Base-by-base conservation (phyloP, 1,140 invertebrate species). In the Drosophila erecta region DNA sequence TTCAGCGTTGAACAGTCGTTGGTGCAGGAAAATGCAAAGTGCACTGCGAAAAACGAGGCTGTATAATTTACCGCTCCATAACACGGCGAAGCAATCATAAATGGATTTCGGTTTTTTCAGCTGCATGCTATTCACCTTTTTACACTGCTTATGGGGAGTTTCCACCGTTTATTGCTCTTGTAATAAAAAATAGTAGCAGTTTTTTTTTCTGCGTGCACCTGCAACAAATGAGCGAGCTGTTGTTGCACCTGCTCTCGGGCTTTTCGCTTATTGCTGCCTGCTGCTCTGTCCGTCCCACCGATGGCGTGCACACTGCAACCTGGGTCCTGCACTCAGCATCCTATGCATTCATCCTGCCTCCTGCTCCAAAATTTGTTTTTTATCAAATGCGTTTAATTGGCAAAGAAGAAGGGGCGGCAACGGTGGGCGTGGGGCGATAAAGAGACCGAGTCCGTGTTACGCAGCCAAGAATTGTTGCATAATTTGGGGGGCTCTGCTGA, bases 321-420 rank as follows among this genome's bases (percentile, higher is more conserved):
- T 53, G 75, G 55, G 55, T 49, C 30, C 57, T 49, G 35, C 41
- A 62, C 33, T 17, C 54, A 27, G 33, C 35, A 38, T 70, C 64
- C 66, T 41, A 10, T 22, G 14, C 15, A 30, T 3, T 8, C 30
- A 10, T 37, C 33, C 57, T 55, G 54, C 43, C 37, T 38, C 11
- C 37, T 38, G 37, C 37, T 14, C 37, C 41, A 14, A 70, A 83
- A 77, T 77, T 74, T 73, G 54, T 76, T 76, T 83, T 83, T 67
- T 89, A 76, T 49, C 84, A 83, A 87, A 87, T 83, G 83, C 84
- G 79, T 89, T 87, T 87, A 87, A 89, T 89, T 89, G 80, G 76
- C 84, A 81, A 71, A 64, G 81, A 89, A 70, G 38, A 70, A 24
- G 47, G 59, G 47, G 38, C 14, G 53, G 41, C n/a, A 6, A 27